phyloP scores from a whole-genome alignment of 2,113 vertebrate species.

The Laticauda colubrina region DNA sequence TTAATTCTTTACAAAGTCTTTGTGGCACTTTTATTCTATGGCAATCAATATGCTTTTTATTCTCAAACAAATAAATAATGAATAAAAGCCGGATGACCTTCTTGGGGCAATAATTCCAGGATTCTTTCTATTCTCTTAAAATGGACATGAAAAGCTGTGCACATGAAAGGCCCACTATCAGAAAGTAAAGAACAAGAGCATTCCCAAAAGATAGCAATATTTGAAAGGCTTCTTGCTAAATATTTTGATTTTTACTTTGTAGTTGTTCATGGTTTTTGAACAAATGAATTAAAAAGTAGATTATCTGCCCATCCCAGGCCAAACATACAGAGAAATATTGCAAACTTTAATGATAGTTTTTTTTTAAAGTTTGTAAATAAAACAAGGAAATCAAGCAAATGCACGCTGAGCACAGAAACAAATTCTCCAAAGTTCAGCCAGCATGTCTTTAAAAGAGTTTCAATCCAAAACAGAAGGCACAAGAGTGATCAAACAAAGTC shows the following conservation, averaged over 20 bases:
- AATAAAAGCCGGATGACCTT: slow-evolving; percentile 47
- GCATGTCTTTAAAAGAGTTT: not conserved
- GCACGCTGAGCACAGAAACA: not conserved
- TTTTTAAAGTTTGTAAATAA: not conserved
- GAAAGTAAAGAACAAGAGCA: slow-evolving; percentile 42
- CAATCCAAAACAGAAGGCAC: not conserved
- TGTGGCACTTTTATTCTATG: slow-evolving; percentile 30
- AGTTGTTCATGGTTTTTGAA: slow-evolving; percentile 11
- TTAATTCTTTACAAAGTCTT: slow-evolving; percentile 20
- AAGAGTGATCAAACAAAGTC: not conserved
- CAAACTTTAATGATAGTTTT: not conserved
- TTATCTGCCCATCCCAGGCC: not conserved
- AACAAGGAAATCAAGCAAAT: not conserved
- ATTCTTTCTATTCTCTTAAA: slow-evolving; percentile 37
- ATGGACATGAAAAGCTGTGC: slow-evolving; percentile 34
- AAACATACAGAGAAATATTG: not conserved
- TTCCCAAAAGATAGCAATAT: slow-evolving; percentile 33
- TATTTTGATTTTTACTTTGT: slow-evolving; percentile 17
- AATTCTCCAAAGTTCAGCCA: not conserved
- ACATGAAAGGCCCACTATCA: slow-evolving; percentile 9
- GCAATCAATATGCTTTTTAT: slow-evolving; percentile 34
- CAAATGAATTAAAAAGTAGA: slow-evolving; percentile 31
- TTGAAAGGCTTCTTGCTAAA: slow-evolving; percentile 42
- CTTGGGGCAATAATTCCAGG: slow-evolving; percentile 27
- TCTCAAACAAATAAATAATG: slow-evolving; percentile 45